phyloP scores from a whole-genome alignment of 2,797 vertebrate species.

The Spatula clypeata region DNA sequence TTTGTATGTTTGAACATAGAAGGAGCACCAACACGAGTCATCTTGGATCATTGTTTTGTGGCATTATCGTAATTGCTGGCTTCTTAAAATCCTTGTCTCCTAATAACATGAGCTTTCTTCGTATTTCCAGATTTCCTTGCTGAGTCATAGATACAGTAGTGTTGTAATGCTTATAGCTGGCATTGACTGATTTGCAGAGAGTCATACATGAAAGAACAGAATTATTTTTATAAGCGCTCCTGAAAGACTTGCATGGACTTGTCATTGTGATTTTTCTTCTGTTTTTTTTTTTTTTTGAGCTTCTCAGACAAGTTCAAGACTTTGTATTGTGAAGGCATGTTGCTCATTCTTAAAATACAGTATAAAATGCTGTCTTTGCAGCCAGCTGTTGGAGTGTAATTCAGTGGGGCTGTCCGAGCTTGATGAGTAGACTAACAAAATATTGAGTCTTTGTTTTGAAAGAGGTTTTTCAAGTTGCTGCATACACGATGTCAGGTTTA shows the following conservation, averaged over 20 bases:
- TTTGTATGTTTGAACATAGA: neutral
- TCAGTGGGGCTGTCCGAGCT: neutral
- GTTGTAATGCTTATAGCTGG: conserved; percentile 30
- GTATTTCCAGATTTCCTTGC: conserved; percentile 26
- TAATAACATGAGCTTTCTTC: conserved; percentile 9
- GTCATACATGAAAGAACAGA: conserved; percentile 15
- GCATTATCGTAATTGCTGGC: neutral
- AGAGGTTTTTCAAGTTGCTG: neutral
- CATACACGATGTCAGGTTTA: neutral
- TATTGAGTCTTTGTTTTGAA: conserved; percentile 9
- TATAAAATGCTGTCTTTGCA: neutral
- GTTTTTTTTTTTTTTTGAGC: neutral
- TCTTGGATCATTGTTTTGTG: neutral
- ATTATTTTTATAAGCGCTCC: conserved; percentile 12
- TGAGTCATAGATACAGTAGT: conserved; percentile 59
- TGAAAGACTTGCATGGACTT: conserved; percentile 5
- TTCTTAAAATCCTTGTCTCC: neutral
- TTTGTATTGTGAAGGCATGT: neutral
- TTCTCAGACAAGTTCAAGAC: conserved; percentile 1
- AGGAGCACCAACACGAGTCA: neutral
- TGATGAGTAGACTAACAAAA: conserved; percentile 4
- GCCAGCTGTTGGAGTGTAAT: neutral
- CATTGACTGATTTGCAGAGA: conserved; percentile 17
- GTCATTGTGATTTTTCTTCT: neutral
- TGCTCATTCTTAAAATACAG: neutral